phyloP scores from a whole-genome alignment of 1,140 invertebrate genomes.

The Ganaspis sp. region DNA sequence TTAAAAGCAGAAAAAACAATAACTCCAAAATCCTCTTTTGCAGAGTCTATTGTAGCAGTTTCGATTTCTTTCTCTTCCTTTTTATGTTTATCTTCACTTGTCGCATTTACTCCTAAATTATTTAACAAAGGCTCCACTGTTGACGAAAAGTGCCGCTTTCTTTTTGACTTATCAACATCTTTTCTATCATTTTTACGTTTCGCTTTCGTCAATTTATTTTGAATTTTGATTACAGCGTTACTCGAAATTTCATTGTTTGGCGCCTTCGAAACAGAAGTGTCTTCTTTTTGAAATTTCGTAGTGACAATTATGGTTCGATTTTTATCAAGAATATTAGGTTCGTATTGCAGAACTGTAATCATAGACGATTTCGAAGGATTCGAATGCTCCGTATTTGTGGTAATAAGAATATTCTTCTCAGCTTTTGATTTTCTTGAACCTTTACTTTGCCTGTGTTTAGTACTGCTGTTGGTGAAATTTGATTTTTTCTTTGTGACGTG shows the following conservation, averaged over 20 bases:
- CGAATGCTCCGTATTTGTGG: background rate
- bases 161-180: background rate
- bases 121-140: background rate
- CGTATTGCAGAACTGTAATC: conserved; percentile 8
- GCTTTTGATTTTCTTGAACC: background rate
- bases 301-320: conserved; percentile 3
- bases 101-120: background rate
- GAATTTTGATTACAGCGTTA: conserved; percentile 3
- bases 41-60: background rate
- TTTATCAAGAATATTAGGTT: background rate
- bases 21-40: background rate
- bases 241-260: background rate
- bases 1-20: background rate
- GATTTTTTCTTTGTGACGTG: background rate
- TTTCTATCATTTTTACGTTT: background rate
- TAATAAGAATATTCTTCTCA: conserved; percentile 12
- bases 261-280: background rate
- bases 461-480: background rate
- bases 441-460: background rate
- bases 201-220: background rate
- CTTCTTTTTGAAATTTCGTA: conserved; percentile 1
- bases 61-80: background rate
- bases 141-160: background rate
- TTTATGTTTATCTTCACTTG: background rate
- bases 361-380: background rate